phyloP scores from a whole-genome alignment of 1,140 invertebrate species.

The Bombus difficillimus region DNA sequence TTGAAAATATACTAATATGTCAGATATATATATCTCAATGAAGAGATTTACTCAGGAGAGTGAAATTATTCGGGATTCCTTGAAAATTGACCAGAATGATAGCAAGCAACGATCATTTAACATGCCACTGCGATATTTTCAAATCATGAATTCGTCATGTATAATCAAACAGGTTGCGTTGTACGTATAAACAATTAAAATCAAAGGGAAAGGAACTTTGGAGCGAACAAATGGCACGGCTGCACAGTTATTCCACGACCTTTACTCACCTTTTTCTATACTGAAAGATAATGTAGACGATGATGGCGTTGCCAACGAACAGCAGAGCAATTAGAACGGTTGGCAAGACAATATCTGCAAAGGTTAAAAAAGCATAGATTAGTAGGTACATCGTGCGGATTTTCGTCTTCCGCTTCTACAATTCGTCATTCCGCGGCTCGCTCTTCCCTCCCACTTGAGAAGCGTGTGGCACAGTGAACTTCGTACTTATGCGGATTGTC shows the following conservation, averaged over 20 bases:
- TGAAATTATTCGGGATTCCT: no score
- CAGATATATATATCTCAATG: not conserved
- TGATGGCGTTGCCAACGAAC: constrained; percentile 86
- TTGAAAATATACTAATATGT: not conserved
- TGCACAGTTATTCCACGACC: not conserved
- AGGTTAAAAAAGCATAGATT: constrained; percentile 64
- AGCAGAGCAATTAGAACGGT: constrained; percentile 85
- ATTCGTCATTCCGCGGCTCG: constrained; percentile 2
- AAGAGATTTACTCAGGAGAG: not conserved
- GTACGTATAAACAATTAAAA: not conserved
- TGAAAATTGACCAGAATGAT: not conserved
- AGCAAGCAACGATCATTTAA: not conserved
- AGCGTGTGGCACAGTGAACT: constrained; percentile 64
- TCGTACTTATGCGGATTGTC: constrained; percentile 49
- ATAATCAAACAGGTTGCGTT: not conserved
- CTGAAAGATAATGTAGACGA: constrained; percentile 87
- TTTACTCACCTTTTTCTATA: constrained; percentile 85
- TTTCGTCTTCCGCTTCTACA: not conserved
- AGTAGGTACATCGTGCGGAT: not conserved
- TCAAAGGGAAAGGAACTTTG: not conserved
- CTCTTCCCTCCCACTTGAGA: not conserved
- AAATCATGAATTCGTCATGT: not conserved
- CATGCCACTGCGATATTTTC: not conserved
- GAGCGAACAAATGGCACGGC: not conserved
- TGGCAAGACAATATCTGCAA: constrained; percentile 86